Percentiles rank a stretch among this genome's conserved stretches.
Evolutionary conservation across 2,797 vertebrate species (phyloP).

Genomic region (Okamejei kenojei): DNA sequence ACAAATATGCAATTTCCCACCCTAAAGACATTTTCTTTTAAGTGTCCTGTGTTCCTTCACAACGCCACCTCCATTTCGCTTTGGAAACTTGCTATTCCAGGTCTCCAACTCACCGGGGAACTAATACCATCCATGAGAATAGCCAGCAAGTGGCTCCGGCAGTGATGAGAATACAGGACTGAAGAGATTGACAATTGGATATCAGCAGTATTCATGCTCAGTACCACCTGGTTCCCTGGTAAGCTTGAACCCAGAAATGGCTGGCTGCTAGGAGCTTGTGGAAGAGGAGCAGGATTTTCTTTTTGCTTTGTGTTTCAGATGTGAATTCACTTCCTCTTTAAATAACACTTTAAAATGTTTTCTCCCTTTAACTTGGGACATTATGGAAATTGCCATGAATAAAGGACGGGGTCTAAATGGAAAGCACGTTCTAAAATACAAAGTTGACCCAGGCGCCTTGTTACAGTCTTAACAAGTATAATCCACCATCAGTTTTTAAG

Average conservation of each 20-base stretch:
- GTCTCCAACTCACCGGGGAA: constrained; percentile 25
- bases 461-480: not conserved
- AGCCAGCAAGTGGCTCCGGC: constrained; percentile 19
- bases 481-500: not conserved
- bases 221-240: constrained; percentile 25
- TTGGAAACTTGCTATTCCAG: constrained; percentile 35
- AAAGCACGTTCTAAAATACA: not conserved
- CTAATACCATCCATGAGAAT: constrained; percentile 10
- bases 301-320: not conserved
- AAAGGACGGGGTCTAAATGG: not conserved
- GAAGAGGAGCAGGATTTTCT: not conserved
- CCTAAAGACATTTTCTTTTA: not conserved
- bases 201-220: constrained; percentile 29
- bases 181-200: constrained; percentile 33
- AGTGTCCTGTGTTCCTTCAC: constrained; percentile 13
- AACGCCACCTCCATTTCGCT: constrained; percentile 29
- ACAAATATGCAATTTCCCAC: not conserved
- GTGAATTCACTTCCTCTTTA: not conserved
- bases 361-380: not conserved
- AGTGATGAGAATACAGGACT: constrained; percentile 26
- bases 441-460: not conserved
- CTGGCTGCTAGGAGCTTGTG: constrained; percentile 29
- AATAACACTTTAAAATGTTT: constrained; percentile 4
- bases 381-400: not conserved
- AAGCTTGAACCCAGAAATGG: constrained; percentile 18